Evolutionary conservation across 1,140 invertebrate genomes (phyloP).

Genomic region (Drosophila pseudoananassae): DNA sequence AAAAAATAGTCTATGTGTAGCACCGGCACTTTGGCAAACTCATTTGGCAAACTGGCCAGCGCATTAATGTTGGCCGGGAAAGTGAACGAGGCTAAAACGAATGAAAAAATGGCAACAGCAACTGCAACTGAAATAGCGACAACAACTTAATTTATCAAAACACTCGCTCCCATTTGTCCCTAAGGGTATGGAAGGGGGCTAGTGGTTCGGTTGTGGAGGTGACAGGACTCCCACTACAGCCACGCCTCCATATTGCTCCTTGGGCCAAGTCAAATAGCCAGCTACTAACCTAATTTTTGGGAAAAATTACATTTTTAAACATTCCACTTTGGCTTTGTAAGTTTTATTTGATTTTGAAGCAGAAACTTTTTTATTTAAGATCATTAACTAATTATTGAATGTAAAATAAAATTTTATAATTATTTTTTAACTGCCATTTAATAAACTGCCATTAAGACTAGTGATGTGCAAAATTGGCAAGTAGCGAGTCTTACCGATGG

Average conservation of each 20-base stretch:
- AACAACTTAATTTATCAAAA: conserved; percentile 78
- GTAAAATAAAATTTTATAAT: too few relatives aligned
- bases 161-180: conserved; percentile 30
- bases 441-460: too few relatives aligned
- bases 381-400: too few relatives aligned
- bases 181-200: background rate
- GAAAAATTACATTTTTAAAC: conserved; percentile 22
- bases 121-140: conserved; percentile 55
- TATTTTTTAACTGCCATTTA: too few relatives aligned
- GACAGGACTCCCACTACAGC: conserved; percentile 3
- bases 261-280: conserved; percentile 33
- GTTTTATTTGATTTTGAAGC: too few relatives aligned
- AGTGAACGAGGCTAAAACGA: background rate
- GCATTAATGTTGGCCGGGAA: conserved; percentile 34
- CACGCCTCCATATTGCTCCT: background rate
- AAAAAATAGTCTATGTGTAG: background rate
- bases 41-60: conserved; percentile 58
- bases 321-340: too few relatives aligned
- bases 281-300: conserved; percentile 66
- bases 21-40: conserved; percentile 16
- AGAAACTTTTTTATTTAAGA: too few relatives aligned
- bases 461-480: too few relatives aligned
- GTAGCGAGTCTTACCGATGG: too few relatives aligned
- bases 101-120: conserved; percentile 12
- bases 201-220: background rate